Percentiles rank a stretch among this genome's conserved stretches.
Evolutionary conservation across 2,113 vertebrate genomes (phyloP).

Genomic region (Acrocephalus arundinaceus): DNA sequence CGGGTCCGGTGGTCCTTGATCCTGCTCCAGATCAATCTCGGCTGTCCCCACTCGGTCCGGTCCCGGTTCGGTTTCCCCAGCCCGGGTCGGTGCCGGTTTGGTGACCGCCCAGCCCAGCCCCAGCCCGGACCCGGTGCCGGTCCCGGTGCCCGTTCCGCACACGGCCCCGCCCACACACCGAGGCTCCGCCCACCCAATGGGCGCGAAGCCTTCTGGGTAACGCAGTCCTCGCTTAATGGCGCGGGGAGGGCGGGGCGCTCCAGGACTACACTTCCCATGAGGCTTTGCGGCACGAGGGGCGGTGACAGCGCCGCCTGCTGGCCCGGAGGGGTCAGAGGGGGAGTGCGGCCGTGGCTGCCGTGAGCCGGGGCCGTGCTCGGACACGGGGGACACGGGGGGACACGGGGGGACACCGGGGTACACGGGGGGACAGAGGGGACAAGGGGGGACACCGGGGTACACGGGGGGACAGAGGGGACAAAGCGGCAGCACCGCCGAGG

Average conservation of each 20-base stretch:
- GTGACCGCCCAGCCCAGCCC: neutral
- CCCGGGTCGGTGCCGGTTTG: neutral
- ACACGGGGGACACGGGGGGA: neutral
- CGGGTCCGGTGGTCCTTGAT: too few species aligned
- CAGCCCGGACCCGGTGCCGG: neutral
- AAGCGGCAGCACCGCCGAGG: neutral
- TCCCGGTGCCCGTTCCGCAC: neutral
- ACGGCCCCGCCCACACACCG: neutral
- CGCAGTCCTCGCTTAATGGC: neutral
- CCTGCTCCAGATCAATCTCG: neutral
- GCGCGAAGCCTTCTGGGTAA: neutral
- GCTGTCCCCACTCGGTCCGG: neutral
- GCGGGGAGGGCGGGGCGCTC: accelerated
- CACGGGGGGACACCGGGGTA: neutral
- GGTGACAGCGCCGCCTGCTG: neutral
- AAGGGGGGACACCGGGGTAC: neutral
- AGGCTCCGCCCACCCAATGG: accelerated
- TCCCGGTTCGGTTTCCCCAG: neutral
- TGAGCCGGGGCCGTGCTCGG: neutral
- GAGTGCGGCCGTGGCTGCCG: neutral
- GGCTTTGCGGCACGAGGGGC: accelerated
- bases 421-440: neutral
- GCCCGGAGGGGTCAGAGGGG: neutral
- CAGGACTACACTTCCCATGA: neutral
- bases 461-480: neutral